Evolutionary conservation across 2,113 vertebrate genomes (phyloP), one percentile per base, ranked within the genome.

Genomic region (Rhineura floridana): DNA sequence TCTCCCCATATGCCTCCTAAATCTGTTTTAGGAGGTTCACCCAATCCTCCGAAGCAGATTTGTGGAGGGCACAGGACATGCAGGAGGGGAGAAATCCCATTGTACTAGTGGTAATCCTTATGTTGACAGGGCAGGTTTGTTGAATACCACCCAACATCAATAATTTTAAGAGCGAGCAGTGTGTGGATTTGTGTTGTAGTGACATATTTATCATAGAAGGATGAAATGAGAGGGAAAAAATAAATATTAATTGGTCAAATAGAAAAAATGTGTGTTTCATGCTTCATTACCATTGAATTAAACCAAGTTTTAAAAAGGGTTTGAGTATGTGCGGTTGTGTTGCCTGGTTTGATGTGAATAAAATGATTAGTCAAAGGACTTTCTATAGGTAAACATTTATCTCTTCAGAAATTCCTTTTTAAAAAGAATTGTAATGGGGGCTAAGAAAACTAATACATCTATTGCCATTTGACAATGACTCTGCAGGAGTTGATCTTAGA

Each of bases 161-260:
- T 77, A 46, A 77, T 67, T 92, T 85, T 88, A 91, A 91, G 89
- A 85, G 9, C 84, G 88, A 73, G 79, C 46, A 30, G 70, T 90
- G 70, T 90, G 86, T 39, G 6, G 84, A 91, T 13, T 93, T 89
- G 7, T 28, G 86, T 78, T 89, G n/a, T 25, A 50, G 88, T 72
- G 6, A 30, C 81, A 9, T 87, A 59, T 83, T 87, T 79, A 3
- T 75, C 9, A 59, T 52, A 81, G 78, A 83, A 87, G 0, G 75
- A 42, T 91, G 67, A 39, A 88, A 19, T 19, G 42, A 36, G 75
- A 17, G 93, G 90, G 81, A 59, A 19, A 59, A 59, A 55, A 13
- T 33, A 86, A 59, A 89, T 86, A 0, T 44, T 39, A 85, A 86
- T 36, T 6, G 33, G 11, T 42, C 33, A 82, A 83, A n/a, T 3